Evolutionary conservation across 2,113 vertebrate species (phyloP).

Genomic region (Dermatemys mawii): DNA sequence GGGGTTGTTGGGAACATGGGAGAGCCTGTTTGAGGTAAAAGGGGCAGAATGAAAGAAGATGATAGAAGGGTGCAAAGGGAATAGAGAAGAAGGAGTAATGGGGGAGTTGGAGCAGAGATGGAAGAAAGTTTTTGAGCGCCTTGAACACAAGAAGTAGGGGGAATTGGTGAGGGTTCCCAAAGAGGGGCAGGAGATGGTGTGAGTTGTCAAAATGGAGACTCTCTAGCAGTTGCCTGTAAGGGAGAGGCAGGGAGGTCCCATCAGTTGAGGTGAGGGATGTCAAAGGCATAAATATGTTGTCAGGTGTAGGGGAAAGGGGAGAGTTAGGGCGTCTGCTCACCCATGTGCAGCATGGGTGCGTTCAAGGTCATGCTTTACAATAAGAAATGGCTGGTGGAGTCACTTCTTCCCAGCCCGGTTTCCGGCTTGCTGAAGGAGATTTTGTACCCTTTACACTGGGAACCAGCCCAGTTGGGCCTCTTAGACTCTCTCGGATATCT

Average conservation of each 20-base stretch:
- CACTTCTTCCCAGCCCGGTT: no score
- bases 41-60: neutral
- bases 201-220: neutral
- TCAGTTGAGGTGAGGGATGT: no score
- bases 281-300: no score
- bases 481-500: no score
- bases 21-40: neutral
- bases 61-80: neutral
- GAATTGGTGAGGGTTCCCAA: neutral
- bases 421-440: no score
- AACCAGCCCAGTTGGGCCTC: no score
- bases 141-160: neutral
- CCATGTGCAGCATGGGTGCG: no score
- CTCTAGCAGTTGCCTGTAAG: neutral
- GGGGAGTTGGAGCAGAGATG: neutral
- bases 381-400: no score
- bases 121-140: neutral
- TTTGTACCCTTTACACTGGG: no score
- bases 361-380: no score
- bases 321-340: neutral
- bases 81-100: neutral
- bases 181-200: neutral
- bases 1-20: neutral
- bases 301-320: rapidly evolving
- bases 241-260: no score